Evolutionary conservation across 2,113 vertebrate species (phyloP).

Genomic region (Bothrops jararaca): DNA sequence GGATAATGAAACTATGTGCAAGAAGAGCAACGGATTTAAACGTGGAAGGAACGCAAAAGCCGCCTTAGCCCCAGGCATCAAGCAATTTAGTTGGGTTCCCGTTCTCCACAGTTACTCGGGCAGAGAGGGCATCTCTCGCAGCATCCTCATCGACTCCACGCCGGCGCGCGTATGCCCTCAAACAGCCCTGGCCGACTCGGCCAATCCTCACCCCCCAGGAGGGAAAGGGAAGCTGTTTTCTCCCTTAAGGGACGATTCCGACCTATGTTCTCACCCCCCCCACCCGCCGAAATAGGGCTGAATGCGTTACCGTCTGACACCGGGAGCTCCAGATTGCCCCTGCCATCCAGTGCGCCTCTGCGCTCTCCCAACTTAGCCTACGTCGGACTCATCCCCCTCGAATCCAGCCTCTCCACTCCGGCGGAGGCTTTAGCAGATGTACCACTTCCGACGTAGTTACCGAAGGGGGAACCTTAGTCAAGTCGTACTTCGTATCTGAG

Average conservation of each 20-base stretch:
- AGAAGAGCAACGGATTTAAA: neutral
- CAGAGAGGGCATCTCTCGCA: neutral
- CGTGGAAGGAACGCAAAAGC: no score
- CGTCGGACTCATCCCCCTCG: constrained; percentile 40
- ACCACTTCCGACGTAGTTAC: neutral
- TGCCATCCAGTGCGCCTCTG: constrained; percentile 78
- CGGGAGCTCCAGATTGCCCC: constrained; percentile 75
- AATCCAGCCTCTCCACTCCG: neutral
- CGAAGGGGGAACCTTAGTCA: neutral
- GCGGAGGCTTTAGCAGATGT: neutral
- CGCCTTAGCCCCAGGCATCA: neutral
- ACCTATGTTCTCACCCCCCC: neutral
- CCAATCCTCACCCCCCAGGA: neutral
- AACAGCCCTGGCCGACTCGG: neutral
- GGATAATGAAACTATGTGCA: neutral
- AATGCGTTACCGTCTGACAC: constrained; percentile 50
- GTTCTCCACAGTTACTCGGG: neutral
- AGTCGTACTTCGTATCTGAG: neutral
- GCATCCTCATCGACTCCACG: neutral
- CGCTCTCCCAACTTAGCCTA: constrained; percentile 24
- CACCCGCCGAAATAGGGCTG: no score
- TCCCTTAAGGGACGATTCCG: neutral
- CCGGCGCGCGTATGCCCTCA: neutral
- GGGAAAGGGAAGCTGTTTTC: neutral
- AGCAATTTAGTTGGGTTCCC: neutral